Conservation (phyloP, 2,113 vertebrate species). For the Otocyon megalotis region DNA sequence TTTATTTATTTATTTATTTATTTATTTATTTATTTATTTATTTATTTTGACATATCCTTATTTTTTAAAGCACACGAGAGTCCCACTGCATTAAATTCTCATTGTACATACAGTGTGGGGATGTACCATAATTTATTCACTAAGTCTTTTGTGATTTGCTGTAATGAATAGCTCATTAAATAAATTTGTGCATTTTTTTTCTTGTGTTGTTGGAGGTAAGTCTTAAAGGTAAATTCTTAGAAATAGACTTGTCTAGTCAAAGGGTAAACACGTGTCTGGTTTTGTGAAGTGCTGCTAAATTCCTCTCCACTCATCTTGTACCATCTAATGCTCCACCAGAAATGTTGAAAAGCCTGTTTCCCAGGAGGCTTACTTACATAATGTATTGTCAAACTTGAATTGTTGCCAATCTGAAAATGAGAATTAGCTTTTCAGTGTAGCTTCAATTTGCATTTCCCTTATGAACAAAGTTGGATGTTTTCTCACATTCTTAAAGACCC, state of each 20-base stretch:
- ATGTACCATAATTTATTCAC: neutral
- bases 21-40: too few relatives aligned
- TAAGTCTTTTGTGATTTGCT: neutral
- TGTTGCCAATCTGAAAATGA: neutral
- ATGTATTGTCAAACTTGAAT: neutral
- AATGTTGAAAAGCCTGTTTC: neutral
- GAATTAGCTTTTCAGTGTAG: neutral
- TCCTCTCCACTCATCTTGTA: neutral
- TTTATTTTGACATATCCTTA: neutral
- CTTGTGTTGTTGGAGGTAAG: neutral
- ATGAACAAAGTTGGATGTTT: neutral
- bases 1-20: too few relatives aligned
- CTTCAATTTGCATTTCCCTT: conserved; percentile 3
- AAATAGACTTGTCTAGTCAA: neutral
- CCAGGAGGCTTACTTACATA: neutral
- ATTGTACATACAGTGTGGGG: neutral
- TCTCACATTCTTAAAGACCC: neutral
- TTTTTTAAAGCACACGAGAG: neutral
- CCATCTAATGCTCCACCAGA: neutral
- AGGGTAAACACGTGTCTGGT: neutral
- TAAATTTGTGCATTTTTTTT: neutral
- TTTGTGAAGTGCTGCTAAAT: neutral
- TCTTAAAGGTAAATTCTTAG: conserved; percentile 2
- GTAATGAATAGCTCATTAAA: neutral
- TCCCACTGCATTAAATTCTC: neutral